Percentiles rank a stretch among this genome's conserved stretches.
These are phyloP conservation scores for Drymodes brunneopygia DNA, from an alignment of 2,113 vertebrate genomes.

Conservation along the genomic window DNA sequence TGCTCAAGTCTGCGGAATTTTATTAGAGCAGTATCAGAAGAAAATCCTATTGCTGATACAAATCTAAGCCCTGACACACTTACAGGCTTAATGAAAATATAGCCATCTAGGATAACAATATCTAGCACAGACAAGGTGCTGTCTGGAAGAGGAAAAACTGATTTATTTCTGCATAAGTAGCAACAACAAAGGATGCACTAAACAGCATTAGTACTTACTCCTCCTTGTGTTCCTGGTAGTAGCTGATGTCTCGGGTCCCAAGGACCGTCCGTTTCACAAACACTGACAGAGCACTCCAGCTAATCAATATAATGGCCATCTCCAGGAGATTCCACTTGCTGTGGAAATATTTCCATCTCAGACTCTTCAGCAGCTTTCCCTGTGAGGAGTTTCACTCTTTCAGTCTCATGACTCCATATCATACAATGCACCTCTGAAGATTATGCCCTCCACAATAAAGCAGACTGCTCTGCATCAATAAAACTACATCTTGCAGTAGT, in stretches of 20 bases:
- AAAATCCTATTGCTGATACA: background rate
- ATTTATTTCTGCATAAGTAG: background rate
- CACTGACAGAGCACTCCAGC: conserved; percentile 87
- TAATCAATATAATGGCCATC: conserved; percentile 83
- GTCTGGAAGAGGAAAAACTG: background rate
- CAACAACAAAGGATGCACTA: background rate
- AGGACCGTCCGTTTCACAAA: conserved; percentile 87
- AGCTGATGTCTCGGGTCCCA: conserved; percentile 79
- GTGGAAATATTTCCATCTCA: conserved; percentile 84
- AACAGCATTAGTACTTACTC: conserved; percentile 70
- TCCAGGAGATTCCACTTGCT: conserved; percentile 92
- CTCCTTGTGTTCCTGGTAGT: conserved; percentile 80
- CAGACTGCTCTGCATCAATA: background rate
- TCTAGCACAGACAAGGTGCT: background rate
- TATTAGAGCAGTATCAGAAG: background rate
- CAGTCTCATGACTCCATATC: background rate
- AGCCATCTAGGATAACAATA: background rate
- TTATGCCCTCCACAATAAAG: background rate
- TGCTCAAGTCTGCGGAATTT: background rate
- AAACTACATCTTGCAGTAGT: background rate
- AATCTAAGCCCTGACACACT: background rate
- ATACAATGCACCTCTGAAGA: background rate
- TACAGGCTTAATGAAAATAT: background rate
- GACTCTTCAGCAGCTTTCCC: conserved; percentile 82
- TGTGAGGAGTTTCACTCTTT: conserved; percentile 42